Base-by-base conservation (phyloP, 2,888 invertebrate species). In the Flabesymbios commensalis region DNA sequence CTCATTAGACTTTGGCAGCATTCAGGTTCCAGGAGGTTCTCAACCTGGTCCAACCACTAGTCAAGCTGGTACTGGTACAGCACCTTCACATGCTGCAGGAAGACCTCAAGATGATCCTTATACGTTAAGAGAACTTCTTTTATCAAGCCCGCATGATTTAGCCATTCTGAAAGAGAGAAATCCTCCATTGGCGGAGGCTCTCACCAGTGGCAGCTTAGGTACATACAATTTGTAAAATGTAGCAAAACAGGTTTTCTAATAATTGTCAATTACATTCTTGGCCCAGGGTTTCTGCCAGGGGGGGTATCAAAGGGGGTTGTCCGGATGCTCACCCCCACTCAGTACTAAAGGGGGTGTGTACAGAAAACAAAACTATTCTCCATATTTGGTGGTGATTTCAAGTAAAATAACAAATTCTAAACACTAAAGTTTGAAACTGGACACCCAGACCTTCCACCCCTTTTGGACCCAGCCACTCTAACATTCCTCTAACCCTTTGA, bases 91-190 rank as follows among this genome's bases (percentile, higher is more conserved):
- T 54, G 4, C 31, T 1, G 42, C 32, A 14, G 45, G 48, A 2
- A 48, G 45, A 29, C 32, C 47, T 54, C 63, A 62, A 7, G 75
- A 76, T 51, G 78, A 79, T 58, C 79, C 80, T 0, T 72, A 69
- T 26, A 67, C 73, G 26, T 68, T 82, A 4, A 61, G 77, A 32
- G 72, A 79, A 29, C 73, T 79, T 64, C 70, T 83, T 5, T 71
- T 78, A 24, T 89, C 90, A 31, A 93, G 93, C 83, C 96, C 96
- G 0, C 92, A 94, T 78, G 93, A 95, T 78, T 84, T 96, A 59
- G 90, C 95, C 1, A 81, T 95, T 61, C 85, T 97, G 5, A 92
- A 93, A 79, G 94, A 96, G 81, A 93, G 96, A 76, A 97, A 97
- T 85, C 92, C 95, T 4, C 87, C 90, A 69, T 84, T 97, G 61